These are phyloP conservation scores for Rhipidura dahli DNA, from an alignment of 2,113 vertebrate genomes.

Conservation along the genomic window DNA sequence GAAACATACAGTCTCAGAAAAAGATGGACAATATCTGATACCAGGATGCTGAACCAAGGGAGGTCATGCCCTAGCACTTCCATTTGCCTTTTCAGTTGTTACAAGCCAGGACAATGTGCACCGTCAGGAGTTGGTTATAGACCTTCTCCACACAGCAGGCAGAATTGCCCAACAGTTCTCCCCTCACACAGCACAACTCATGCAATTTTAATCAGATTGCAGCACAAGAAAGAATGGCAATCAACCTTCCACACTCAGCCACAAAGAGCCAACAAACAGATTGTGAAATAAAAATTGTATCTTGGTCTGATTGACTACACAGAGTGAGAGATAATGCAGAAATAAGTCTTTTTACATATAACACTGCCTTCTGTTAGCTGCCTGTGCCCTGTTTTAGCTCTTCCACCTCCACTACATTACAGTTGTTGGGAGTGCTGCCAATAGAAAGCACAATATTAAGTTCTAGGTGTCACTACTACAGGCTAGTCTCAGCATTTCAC, in stretches of 20 bases:
- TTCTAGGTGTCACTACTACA: background rate
- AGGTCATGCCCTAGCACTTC: background rate
- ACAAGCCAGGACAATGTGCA: background rate
- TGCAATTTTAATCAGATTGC: background rate
- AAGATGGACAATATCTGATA: background rate
- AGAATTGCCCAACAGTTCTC: background rate
- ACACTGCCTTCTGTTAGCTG: background rate
- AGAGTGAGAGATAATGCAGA: background rate
- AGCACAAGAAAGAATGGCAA: background rate
- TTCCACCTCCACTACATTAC: background rate
- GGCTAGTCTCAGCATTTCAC: background rate
- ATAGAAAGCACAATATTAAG: background rate
- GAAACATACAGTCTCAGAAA: background rate
- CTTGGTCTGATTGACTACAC: background rate
- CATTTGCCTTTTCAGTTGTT: background rate
- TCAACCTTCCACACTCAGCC: background rate
- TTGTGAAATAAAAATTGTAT: background rate
- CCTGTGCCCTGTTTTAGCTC: background rate
- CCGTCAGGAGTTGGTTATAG: background rate
- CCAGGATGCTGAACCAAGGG: accelerated
- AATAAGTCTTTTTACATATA: background rate
- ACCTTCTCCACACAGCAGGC: background rate
- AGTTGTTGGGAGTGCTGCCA: background rate
- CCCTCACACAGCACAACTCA: background rate
- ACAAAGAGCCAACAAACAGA: background rate